Evolutionary conservation across 2,888 invertebrate genomes (phyloP), one percentile per base, ranked within the genome.

Genomic region (Mellilla xanthometata): DNA sequence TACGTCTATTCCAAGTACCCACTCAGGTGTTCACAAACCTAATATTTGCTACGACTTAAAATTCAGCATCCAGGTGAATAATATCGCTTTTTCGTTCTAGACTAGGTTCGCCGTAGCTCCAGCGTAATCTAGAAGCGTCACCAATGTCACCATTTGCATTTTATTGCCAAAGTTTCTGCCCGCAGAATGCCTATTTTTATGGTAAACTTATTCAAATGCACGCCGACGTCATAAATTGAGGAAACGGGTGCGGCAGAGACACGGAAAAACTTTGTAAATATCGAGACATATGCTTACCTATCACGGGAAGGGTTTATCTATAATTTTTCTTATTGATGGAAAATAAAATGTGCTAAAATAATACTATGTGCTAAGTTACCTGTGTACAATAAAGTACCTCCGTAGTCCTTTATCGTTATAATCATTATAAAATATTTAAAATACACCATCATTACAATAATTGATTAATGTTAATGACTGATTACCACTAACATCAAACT

Each of bases 151-250:
- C 85, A 88, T 88, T 88, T 87, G 85, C 88, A 87, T 88, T 88
- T 88, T 88, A 88, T 88, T 88, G 77, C 77, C 59, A 76, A 88
- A 88, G 80, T 88, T 86, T 76, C 74, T 77, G 74, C 76, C 76
- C 82, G 62, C 81, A 74, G 68, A 72, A 80, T 70, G 84, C 82
- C 81, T 82, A 86, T 87, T 88, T 88, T 87, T 87, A 85, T 82
- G 82, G 75, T 78, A 82, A 87, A 81, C 77, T 85, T 87, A 88
- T 88, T 88, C 85, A 85, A 86, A 87, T 85, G 79, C 81, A 80
- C 77, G 80, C 59, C 68, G 71, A 72, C 65, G 76, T 81, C 83
- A 85, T 88, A 88, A 88, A 86, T 88, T 75, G 73, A 66, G 66
- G 60, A 76, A 86, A 82, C 82, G 83, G 82, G 71, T 70, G 71